These are phyloP conservation scores for Pimpla rufipes DNA, from an alignment of 2,888 invertebrate genomes.

Conservation along the genomic window DNA sequence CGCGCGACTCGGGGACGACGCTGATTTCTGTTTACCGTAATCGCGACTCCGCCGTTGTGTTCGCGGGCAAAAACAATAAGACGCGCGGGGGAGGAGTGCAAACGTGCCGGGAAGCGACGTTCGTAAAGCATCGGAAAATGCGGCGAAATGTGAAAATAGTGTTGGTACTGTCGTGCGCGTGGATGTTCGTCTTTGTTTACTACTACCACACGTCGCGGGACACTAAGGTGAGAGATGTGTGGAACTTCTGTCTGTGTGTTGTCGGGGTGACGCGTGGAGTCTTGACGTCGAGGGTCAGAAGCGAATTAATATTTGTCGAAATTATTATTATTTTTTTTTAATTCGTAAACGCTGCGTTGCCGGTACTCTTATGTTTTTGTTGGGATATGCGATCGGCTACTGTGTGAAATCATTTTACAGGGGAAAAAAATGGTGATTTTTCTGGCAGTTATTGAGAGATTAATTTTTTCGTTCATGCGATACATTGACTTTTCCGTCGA, in stretches of 20 bases:
- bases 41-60: not conserved
- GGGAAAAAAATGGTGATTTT: no score
- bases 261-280: no score
- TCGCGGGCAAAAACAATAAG: not conserved
- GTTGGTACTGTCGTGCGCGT: conserved; percentile 87
- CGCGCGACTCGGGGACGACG: conserved; percentile 1
- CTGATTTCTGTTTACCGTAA: conserved; percentile 16
- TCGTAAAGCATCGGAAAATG: conserved; percentile 83
- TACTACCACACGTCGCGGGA: conserved; percentile 88
- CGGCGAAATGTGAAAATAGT: conserved; percentile 88
- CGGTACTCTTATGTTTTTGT: no score
- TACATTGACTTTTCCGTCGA: no score
- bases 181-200: conserved; percentile 89
- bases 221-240: conserved; percentile 85
- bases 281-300: no score
- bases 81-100: conserved; percentile 13
- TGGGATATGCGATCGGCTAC: no score
- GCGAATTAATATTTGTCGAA: no score
- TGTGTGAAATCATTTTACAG: no score
- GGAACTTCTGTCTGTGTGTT: not conserved
- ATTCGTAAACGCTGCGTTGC: no score
- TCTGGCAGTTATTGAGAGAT: no score
- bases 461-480: no score
- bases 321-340: no score
- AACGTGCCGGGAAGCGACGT: conserved; percentile 12